Conservation (phyloP, 2,888 invertebrate species). For the Drosophila tanythrix region DNA sequence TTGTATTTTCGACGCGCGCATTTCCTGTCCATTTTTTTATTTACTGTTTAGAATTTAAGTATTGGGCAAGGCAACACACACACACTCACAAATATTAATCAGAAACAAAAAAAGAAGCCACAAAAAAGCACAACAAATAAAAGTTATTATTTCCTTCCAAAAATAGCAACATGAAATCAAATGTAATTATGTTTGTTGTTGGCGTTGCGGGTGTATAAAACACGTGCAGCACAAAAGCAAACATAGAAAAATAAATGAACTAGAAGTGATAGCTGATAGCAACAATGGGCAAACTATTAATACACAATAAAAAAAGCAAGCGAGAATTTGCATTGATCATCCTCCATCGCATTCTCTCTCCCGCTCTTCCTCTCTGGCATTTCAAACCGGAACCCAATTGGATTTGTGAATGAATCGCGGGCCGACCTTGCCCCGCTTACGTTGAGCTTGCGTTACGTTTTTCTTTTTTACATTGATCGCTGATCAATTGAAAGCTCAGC, state of each 20-base stretch:
- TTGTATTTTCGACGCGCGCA: constrained; percentile 60
- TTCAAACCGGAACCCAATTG: constrained; percentile 64
- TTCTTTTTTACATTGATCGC: constrained; percentile 47
- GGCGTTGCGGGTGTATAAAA: constrained; percentile 42
- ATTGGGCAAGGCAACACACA: constrained; percentile 50
- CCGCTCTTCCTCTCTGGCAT: constrained; percentile 5
- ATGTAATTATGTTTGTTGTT: constrained; percentile 20
- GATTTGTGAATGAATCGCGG: constrained; percentile 60
- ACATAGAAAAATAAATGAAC: neutral
- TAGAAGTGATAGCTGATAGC: constrained; percentile 28
- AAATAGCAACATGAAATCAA: constrained; percentile 57
- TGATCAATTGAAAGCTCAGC: constrained; percentile 51
- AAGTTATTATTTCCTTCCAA: constrained; percentile 75
- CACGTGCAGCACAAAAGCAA: constrained; percentile 42
- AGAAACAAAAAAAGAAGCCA: constrained; percentile 48
- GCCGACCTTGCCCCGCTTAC: constrained; percentile 51
- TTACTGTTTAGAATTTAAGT: constrained; percentile 61
- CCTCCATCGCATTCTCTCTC: neutral
- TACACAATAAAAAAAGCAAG: constrained; percentile 37
- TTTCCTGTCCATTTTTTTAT: constrained; percentile 70
- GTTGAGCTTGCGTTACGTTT: constrained; percentile 49
- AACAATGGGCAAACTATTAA: constrained; percentile 48
- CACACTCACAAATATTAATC: constrained; percentile 32
- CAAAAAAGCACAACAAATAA: constrained; percentile 57
- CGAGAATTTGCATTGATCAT: constrained; percentile 46